These are phyloP conservation scores for Galaxea fascicularis DNA, from an alignment of 92 coral and sea anemone species.

Conservation along the genomic window DNA sequence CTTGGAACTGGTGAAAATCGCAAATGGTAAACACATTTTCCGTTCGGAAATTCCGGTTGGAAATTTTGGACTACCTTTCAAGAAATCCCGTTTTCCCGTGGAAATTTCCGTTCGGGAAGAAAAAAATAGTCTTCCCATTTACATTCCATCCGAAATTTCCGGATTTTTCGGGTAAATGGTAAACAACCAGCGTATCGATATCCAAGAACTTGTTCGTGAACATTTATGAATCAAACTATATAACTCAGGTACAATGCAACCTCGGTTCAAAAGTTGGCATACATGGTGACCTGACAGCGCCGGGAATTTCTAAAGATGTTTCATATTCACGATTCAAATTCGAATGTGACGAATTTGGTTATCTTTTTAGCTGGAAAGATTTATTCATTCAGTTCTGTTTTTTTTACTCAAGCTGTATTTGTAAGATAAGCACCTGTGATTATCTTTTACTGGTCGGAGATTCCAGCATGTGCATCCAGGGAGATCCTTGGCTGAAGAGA, in stretches of 20 bases:
- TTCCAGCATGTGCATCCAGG: constrained; percentile 65
- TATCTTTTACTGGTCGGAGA: constrained; percentile 38
- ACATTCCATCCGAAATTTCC: no score
- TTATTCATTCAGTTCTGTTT: no score
- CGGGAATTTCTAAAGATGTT: not conserved
- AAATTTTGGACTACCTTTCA: no score
- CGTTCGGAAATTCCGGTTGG: no score
- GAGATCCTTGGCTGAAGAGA: constrained; percentile 52
- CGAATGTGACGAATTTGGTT: not conserved
- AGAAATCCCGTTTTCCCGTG: no score
- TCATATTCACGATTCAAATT: no score
- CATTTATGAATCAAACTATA: not conserved
- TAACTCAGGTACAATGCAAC: not conserved
- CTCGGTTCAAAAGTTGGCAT: not conserved
- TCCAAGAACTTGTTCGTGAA: not conserved
- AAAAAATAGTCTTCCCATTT: no score
- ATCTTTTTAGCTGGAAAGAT: not conserved
- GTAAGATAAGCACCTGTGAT: constrained; percentile 50
- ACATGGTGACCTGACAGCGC: not conserved
- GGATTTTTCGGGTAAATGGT: no score
- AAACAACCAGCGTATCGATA: no score
- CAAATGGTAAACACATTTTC: no score
- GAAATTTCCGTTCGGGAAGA: no score
- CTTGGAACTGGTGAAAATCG: no score
- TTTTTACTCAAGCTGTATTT: not conserved